Conservation (phyloP, 1,140 invertebrate species). For the Bombyx mori region ASM3026992v2 NC_085130.1:8156501-8157000, state of each 20-base stretch:
- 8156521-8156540: slow-evolving; percentile 43
- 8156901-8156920: not conserved
- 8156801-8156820: not conserved
- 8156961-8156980: slow-evolving; percentile 5
- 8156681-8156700: slow-evolving; percentile 76
- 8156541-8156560: slow-evolving; percentile 42
- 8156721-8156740: slow-evolving; percentile 6
- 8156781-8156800: not conserved
- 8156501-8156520: too few relatives aligned
- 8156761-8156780: not conserved
- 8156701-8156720: slow-evolving; percentile 75
- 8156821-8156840: slow-evolving; percentile 4
- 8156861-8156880: slow-evolving; percentile 3
- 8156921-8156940: slow-evolving; percentile 3
- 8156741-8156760: slow-evolving; percentile 1
- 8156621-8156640: slow-evolving; percentile 31
- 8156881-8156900: not conserved
- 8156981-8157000: slow-evolving; percentile 1
- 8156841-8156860: slow-evolving; percentile 5
- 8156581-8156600: slow-evolving; percentile 69
- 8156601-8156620: slow-evolving; percentile 65
- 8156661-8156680: slow-evolving; percentile 57
- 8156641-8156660: slow-evolving; percentile 46
- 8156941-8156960: not conserved
- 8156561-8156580: slow-evolving; percentile 57